Percentiles rank a stretch among this genome's conserved stretches.
Conservation (phyloP, 2,797 vertebrate species). For the Macrochelys suwanniensis region DNA sequence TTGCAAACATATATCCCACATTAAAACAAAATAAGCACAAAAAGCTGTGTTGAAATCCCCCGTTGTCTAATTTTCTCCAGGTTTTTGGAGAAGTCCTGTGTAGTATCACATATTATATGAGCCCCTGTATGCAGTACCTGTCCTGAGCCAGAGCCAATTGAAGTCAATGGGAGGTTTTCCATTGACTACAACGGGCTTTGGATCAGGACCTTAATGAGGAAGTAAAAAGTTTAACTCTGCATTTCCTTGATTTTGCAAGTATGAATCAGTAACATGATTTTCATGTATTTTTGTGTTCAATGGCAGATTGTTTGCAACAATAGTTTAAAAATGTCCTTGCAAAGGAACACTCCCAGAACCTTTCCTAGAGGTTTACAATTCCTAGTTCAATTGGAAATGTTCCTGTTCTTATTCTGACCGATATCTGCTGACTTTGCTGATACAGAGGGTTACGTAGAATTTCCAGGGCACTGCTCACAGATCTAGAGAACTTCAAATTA, state of each 20-base stretch:
- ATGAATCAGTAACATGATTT: background rate
- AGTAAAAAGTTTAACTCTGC: background rate
- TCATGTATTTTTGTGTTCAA: background rate
- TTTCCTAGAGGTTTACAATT: background rate
- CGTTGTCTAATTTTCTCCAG: background rate
- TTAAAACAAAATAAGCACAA: background rate
- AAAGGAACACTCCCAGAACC: background rate
- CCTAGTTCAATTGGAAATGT: background rate
- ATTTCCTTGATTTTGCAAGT: background rate
- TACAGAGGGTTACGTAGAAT: background rate
- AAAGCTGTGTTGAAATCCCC: background rate
- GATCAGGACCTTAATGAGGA: background rate
- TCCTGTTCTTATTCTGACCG: background rate
- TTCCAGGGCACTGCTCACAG: background rate
- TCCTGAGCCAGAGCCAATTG: background rate
- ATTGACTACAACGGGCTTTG: background rate
- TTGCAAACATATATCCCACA: background rate
- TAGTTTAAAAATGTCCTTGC: background rate
- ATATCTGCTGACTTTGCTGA: fast-evolving
- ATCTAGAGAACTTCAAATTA: background rate
- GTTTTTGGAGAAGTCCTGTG: background rate
- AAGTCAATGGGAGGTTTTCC: background rate
- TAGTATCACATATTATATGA: fast-evolving
- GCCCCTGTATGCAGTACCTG: background rate
- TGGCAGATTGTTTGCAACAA: background rate